phyloP scores from a whole-genome alignment of 2,113 vertebrate genomes.

The Psophia crepitans region DNA sequence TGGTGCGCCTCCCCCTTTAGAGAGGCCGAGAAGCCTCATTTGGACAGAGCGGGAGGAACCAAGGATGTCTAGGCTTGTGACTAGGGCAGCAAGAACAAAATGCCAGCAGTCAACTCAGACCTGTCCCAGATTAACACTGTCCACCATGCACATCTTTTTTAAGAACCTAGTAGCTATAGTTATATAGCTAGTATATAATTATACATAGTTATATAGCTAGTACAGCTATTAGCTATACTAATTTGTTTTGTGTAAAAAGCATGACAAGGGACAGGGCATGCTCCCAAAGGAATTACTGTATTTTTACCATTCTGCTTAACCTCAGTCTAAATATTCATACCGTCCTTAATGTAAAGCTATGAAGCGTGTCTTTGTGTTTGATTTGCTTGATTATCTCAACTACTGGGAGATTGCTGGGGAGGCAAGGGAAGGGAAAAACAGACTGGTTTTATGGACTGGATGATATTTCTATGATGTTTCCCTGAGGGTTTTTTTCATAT shows the following conservation, averaged over 20 bases:
- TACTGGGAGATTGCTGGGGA: not conserved
- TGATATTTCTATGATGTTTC: not conserved
- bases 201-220: no score
- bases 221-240: not conserved
- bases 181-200: no score
- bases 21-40: not conserved
- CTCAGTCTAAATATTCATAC: not conserved
- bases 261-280: not conserved
- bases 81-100: not conserved
- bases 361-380: not conserved
- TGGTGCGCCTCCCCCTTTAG: not conserved
- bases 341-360: not conserved
- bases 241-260: not conserved
- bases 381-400: not conserved
- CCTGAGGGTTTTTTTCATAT: not conserved
- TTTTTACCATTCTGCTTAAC: not conserved
- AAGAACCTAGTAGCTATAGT: not conserved
- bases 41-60: not conserved
- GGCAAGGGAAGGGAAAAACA: not conserved
- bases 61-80: not conserved
- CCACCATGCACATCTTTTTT: fast-evolving
- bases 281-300: not conserved
- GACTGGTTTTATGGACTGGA: not conserved
- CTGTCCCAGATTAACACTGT: not conserved
- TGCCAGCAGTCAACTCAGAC: not conserved